A percentile compares a stretch with the other conserved stretches of the same genome.
These are phyloP conservation scores for Trachops cirrhosus DNA, from an alignment of 2,797 vertebrate genomes.

Conservation along the genomic window DNA sequence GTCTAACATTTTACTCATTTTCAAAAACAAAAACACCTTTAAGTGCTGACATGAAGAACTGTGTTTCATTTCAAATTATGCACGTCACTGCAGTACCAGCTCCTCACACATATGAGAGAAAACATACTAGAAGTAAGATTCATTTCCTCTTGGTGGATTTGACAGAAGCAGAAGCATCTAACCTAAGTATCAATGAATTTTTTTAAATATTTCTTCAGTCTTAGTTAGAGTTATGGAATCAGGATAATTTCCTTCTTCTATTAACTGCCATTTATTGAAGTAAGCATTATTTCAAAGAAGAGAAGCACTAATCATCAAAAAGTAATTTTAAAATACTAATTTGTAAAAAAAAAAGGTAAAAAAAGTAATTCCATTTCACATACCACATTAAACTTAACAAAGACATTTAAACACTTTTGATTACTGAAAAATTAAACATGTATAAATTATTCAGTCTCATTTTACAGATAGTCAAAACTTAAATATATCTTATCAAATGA, in stretches of 20 bases:
- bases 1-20: slow-evolving; percentile 62
- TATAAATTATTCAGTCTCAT: slow-evolving; percentile 39
- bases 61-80: slow-evolving; percentile 61
- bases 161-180: slow-evolving; percentile 42
- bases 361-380: slow-evolving; percentile 61
- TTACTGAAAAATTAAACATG: slow-evolving; percentile 61
- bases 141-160: slow-evolving; percentile 29
- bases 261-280: slow-evolving; percentile 63
- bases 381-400: slow-evolving; percentile 52
- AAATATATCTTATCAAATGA: slow-evolving; percentile 25
- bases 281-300: slow-evolving; percentile 57
- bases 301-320: slow-evolving; percentile 50
- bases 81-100: slow-evolving; percentile 44
- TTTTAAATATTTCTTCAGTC: slow-evolving; percentile 43
- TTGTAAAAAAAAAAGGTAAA: too few relatives aligned
- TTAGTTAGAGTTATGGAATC: slow-evolving; percentile 47
- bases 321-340: too few relatives aligned
- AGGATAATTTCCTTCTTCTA: slow-evolving; percentile 43
- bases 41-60: slow-evolving; percentile 63
- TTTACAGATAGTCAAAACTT: slow-evolving; percentile 32
- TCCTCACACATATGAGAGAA: slow-evolving; percentile 16
- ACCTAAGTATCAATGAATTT: slow-evolving; percentile 58
- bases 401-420: slow-evolving; percentile 38
- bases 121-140: not conserved
- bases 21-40: slow-evolving; percentile 48